phyloP scores from a whole-genome alignment of 2,888 invertebrate species.

The Melipona bicolor region DNA sequence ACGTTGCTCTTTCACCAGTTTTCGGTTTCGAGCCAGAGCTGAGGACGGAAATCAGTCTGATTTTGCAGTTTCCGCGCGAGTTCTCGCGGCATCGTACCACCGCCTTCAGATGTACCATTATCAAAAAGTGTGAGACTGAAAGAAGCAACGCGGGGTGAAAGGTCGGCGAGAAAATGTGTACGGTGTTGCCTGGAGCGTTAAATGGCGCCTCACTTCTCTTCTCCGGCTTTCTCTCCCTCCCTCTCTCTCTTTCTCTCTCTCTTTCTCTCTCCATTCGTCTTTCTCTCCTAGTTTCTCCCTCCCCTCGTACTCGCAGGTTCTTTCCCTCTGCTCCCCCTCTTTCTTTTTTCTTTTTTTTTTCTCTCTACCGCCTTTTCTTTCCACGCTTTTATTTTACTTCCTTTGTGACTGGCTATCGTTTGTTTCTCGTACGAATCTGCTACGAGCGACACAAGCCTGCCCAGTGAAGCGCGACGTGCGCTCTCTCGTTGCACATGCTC shows the following conservation, averaged over 20 bases:
- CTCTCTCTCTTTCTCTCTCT: not conserved
- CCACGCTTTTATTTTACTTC: slow-evolving; percentile 59
- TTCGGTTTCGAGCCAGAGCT: not conserved
- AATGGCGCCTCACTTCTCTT: slow-evolving; percentile 62
- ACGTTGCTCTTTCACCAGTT: slow-evolving; percentile 28
- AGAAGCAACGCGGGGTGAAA: slow-evolving; percentile 66
- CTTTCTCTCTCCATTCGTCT: too few species aligned
- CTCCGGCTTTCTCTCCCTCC: not conserved
- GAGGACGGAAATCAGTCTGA: slow-evolving; percentile 50
- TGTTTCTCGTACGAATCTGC: slow-evolving; percentile 69
- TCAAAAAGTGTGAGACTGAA: slow-evolving; percentile 69
- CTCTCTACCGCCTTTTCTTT: slow-evolving; percentile 25
- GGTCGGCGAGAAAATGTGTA: slow-evolving; percentile 67
- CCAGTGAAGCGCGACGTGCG: slow-evolving; percentile 51
- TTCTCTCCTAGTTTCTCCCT: not conserved
- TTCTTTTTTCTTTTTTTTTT: not conserved
- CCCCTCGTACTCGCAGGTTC: not conserved
- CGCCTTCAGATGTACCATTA: slow-evolving; percentile 58
- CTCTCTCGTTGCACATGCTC: slow-evolving; percentile 14
- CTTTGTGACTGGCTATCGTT: slow-evolving; percentile 70
- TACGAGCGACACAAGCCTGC: slow-evolving; percentile 43
- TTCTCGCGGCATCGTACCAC: slow-evolving; percentile 40
- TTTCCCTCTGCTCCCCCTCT: not conserved
- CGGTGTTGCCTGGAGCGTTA: slow-evolving; percentile 66
- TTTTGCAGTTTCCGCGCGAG: slow-evolving; percentile 51